Percentiles rank a stretch among this genome's conserved stretches.
Conservation (phyloP, 2,797 vertebrate species). For the Karalla daura region DNA sequence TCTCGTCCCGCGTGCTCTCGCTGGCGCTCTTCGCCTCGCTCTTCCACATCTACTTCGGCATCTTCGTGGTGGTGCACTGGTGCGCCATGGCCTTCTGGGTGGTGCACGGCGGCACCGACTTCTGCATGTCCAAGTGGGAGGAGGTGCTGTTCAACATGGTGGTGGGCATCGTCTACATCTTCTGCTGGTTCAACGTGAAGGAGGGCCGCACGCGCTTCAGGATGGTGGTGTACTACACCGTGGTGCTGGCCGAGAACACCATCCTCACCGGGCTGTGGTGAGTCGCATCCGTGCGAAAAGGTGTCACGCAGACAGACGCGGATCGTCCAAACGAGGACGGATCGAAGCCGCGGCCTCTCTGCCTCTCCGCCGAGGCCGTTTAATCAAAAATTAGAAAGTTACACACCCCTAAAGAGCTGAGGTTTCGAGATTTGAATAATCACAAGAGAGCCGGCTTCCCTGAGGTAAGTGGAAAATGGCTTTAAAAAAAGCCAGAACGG, state of each 20-base stretch:
- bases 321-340: too few relatives aligned
- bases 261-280: constrained; percentile 98
- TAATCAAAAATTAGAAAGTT: neutral
- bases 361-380: too few relatives aligned
- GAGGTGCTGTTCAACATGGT: constrained; percentile 99
- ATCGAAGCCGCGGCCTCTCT: too few relatives aligned
- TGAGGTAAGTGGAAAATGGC: neutral
- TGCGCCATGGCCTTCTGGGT: constrained; percentile 99
- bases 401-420: neutral
- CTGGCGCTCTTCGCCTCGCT: constrained; percentile 99
- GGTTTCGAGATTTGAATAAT: constrained; percentile 4
- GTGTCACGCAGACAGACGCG: too few relatives aligned
- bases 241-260: constrained; percentile 97
- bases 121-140: constrained; percentile 99
- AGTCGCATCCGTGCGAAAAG: too few relatives aligned
- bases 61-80: constrained; percentile 99
- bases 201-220: constrained; percentile 96
- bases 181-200: constrained; percentile 99
- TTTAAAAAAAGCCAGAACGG: neutral
- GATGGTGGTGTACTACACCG: constrained; percentile 97
- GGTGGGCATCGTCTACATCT: constrained; percentile 99
- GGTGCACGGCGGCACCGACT: constrained; percentile 98
- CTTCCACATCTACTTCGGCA: constrained; percentile 99
- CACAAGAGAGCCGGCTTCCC: neutral
- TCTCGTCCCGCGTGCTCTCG: constrained; percentile 97